These are phyloP conservation scores for Lagodon rhomboides DNA, from an alignment of 2,797 vertebrate genomes.

Conservation along the genomic window DNA sequence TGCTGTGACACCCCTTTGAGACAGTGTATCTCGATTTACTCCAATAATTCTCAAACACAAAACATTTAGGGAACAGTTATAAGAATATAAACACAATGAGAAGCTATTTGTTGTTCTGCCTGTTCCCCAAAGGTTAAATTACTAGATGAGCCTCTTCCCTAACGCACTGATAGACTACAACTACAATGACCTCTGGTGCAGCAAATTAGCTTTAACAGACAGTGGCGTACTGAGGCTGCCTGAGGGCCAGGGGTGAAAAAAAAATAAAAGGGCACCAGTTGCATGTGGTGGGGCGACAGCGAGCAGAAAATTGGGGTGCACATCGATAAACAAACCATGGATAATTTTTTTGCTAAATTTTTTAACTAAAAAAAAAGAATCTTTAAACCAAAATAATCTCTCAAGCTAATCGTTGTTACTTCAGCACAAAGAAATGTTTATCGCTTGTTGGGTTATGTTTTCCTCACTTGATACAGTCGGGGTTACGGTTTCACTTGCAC, in stretches of 20 bases:
- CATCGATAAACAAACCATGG: background rate
- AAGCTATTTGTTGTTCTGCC: background rate
- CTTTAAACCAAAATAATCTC: too few species aligned
- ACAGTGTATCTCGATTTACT: background rate
- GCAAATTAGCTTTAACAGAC: slow-evolving; percentile 1
- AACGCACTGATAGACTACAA: background rate
- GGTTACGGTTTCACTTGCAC: background rate
- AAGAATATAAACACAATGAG: background rate
- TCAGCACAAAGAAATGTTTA: background rate
- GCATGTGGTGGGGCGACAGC: background rate
- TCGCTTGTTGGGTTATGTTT: background rate
- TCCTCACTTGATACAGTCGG: background rate
- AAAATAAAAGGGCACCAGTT: background rate
- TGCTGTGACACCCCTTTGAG: background rate
- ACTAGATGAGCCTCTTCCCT: background rate
- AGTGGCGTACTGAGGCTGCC: background rate
- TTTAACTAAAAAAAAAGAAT: too few species aligned
- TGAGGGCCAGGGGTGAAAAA: background rate
- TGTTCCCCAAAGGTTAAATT: slow-evolving; percentile 9
- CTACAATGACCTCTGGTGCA: background rate
- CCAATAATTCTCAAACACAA: background rate
- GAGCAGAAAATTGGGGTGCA: background rate
- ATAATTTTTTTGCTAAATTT: too few species aligned
- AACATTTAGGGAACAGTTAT: background rate
- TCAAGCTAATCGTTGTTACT: background rate